Evolutionary conservation across 2,113 vertebrate genomes (phyloP).

Genomic region (Suricata suricatta): DNA sequence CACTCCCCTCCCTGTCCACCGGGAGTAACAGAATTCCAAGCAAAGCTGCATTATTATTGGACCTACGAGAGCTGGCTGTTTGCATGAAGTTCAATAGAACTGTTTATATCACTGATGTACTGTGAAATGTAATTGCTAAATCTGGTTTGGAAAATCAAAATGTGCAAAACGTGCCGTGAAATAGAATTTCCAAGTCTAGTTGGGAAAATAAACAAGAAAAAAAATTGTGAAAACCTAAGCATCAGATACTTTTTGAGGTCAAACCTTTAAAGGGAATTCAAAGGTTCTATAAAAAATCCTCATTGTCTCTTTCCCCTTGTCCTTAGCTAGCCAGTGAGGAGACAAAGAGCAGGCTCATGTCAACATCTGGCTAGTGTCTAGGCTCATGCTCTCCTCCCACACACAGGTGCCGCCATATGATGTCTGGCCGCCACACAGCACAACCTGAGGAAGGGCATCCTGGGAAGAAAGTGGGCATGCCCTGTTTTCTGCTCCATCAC

Average conservation of each 20-base stretch:
- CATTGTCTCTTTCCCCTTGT: background rate
- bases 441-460: background rate
- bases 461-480: background rate
- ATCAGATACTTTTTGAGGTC: background rate
- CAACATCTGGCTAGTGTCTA: conserved; percentile 47
- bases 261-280: background rate
- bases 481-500: background rate
- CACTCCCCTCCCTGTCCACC: background rate
- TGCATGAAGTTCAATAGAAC: background rate
- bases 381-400: conserved; percentile 8
- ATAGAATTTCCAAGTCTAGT: conserved; percentile 54
- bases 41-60: background rate
- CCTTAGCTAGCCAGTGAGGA: conserved; percentile 7
- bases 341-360: conserved; percentile 1
- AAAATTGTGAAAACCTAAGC: conserved; percentile 3
- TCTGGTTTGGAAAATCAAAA: conserved; percentile 64
- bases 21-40: background rate
- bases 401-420: conserved; percentile 40
- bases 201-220: conserved; percentile 49
- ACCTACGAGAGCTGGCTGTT: background rate
- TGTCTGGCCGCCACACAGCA: conserved; percentile 31
- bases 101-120: conserved; percentile 1
- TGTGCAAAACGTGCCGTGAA: conserved; percentile 31
- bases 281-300: conserved; percentile 33
- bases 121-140: conserved; percentile 57